Base-by-base conservation (phyloP, 2,888 invertebrate genomes). In the Creontiades dilutus region DNA sequence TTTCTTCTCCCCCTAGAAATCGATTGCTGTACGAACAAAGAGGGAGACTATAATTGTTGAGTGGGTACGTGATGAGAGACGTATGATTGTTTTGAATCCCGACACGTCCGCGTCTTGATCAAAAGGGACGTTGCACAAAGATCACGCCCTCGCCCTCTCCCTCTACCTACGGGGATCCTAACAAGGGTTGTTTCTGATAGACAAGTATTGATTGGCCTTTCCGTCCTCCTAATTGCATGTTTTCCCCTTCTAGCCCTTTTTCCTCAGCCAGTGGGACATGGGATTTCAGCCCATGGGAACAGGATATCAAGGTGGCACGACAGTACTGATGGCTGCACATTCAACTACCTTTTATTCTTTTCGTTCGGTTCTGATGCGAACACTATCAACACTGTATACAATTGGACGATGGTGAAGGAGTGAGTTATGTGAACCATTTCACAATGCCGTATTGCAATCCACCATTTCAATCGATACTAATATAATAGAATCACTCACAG, bases 171-270 rank as follows among this genome's bases (percentile, higher is more conserved):
- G n/a, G 57, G 57, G 57, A 7, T 57, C 61, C 75, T 61, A 86
- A 86, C 86, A 86, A 86, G 86, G 86, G 86, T 75, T 86, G 86
- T 28, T 47, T 81, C 89, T 89, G 89, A 89, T 89, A 61, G 89
- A 89, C 89, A 89, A 89, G 89, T 89, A 89, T 89, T 89, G 89
- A 89, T 89, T 89, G 89, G 52, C 55, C 76, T 81, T 47, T 81
- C 76, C 86, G 23, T 78, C 57, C 81, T 81, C 89, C 81, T 89
- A 89, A 89, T 89, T 89, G 89, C 89, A 46, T 57, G 82, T 89
- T 89, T 89, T 89, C 75, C 86, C 48, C 27, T 85, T 61, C 4
- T 61, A 37, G 61, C 61, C 23, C 27, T 85, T 85, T 61, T 57
- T 55, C 61, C 28, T 5, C 11, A 16, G 28, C 28, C 85, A 19